These are phyloP conservation scores for Grapholita molesta DNA, from an alignment of 1,140 invertebrate species.

Conservation along the genomic window DNA sequence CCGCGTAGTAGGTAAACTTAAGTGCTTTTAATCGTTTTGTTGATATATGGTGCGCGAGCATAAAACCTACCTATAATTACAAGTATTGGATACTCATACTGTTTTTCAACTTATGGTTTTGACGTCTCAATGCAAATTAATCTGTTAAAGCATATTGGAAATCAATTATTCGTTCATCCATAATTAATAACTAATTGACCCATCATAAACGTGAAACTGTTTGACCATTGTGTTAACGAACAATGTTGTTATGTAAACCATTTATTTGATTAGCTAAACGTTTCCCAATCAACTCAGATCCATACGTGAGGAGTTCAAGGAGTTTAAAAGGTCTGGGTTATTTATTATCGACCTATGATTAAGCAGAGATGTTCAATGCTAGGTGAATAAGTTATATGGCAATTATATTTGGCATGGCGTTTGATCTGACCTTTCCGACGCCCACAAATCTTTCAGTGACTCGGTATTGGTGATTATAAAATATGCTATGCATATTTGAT, in stretches of 20 bases:
- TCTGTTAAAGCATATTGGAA: neutral
- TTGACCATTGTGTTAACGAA: conserved; percentile 11
- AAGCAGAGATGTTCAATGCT: conserved; percentile 38
- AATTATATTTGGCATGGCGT: conserved; percentile 18
- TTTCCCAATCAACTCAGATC: conserved; percentile 1
- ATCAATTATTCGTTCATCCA: neutral
- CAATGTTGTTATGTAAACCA: conserved; percentile 5
- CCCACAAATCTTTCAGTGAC: conserved; percentile 24
- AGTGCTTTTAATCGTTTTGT: neutral
- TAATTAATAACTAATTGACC: conserved; percentile 13
- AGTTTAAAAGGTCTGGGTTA: conserved; percentile 37
- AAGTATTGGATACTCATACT: neutral
- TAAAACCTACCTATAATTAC: neutral
- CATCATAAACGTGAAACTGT: conserved; percentile 8
- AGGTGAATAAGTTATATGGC: conserved; percentile 38
- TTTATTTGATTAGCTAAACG: conserved; percentile 16
- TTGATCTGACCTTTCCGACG: conserved; percentile 35
- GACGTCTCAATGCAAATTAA: neutral
- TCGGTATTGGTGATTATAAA: neutral
- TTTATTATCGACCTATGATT: conserved; percentile 17
- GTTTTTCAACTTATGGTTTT: neutral
- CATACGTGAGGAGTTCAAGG: conserved; percentile 21
- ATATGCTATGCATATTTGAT: conserved; percentile 13
- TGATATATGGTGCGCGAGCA: neutral
- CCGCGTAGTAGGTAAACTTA: too few relatives aligned